Evolutionary conservation across 1,140 invertebrate genomes (phyloP).

Genomic region (Meteorus sp.): DNA sequence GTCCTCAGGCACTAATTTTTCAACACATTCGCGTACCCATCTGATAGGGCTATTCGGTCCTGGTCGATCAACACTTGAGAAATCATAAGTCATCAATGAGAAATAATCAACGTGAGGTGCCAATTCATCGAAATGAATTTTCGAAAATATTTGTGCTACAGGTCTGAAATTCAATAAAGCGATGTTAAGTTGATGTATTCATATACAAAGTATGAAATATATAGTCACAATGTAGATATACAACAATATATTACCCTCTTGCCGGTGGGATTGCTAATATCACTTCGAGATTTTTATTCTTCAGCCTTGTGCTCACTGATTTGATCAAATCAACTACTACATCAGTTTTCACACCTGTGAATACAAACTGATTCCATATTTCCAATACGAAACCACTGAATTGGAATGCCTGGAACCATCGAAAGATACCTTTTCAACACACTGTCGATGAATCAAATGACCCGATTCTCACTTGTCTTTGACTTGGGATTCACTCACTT

Average conservation of each 20-base stretch:
- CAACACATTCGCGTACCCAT: constrained; percentile 82
- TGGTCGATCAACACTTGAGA: constrained; percentile 78
- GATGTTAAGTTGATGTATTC: neutral
- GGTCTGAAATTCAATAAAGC: constrained; percentile 42
- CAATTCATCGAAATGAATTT: constrained; percentile 76
- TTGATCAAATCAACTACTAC: constrained; percentile 66
- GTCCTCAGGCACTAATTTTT: constrained; percentile 69
- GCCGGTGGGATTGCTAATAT: constrained; percentile 86
- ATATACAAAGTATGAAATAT: constrained; percentile 10
- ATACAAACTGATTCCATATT: constrained; percentile 80
- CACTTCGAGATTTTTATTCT: constrained; percentile 63
- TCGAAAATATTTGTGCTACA: constrained; percentile 70
- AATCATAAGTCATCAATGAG: constrained; percentile 96
- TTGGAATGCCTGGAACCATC: constrained; percentile 57
- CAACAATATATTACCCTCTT: constrained; percentile 59
- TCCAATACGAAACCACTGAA: constrained; percentile 90
- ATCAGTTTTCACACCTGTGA: constrained; percentile 66
- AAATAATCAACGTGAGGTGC: constrained; percentile 79
- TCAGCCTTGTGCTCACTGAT: constrained; percentile 62
- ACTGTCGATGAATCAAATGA: constrained; percentile 11
- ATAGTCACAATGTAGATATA: constrained; percentile 4
- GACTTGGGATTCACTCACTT: constrained; percentile 55
- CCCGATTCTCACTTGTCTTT: constrained; percentile 1
- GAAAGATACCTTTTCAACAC: neutral
- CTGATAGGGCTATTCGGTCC: constrained; percentile 86